Base-by-base conservation (phyloP, 2,888 invertebrate species). In the Liodrosophila aerea region DNA sequence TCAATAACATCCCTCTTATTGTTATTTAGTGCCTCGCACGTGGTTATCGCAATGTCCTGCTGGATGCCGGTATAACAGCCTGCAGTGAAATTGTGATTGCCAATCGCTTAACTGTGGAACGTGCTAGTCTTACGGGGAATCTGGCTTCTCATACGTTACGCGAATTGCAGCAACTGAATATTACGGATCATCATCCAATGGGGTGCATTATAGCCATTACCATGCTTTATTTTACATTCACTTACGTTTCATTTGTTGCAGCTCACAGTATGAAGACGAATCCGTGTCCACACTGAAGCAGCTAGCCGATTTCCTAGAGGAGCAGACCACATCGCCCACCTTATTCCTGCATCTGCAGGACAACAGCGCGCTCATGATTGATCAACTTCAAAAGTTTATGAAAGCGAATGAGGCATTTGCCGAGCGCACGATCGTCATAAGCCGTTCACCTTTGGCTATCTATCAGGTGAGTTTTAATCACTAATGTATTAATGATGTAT, bases 121-220 rank as follows among this genome's bases (percentile, higher is more conserved):
- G 88, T 18, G 89, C 88, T 4, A 87, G 88, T 4, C 73, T 88
- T 7, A 66, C 65, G n/a, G 84, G 82, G 0, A 82, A 76, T 51
- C 80, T 88, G 22, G 73, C 78, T 0, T 75, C 83, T 27, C 77
- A 88, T 27, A 85, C 86, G 5, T 70, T 89, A 30, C 85, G 80
- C 33, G 86, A 87, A 13, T 73, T 90, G 15, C 86, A 88, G 61
- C 87, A 89, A 70, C 75, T 90, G 1, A 89, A 89, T 65, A 86
- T 90, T 49, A 87, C 89, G 3, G 88, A 88, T 62, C 85, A 88
- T 37, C 90, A 90, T 86, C 90, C 90, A 9, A 74, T 90, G 70
- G 88, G 90, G 90, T 90, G 70, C 73, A 8, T 54, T 49, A 8
- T 7, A 4, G 12, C 8, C 4, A 34, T 7, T 41, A 12, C 7